Conservation (phyloP, 2,888 invertebrate genomes). For the Callinectes sapidus region DNA sequence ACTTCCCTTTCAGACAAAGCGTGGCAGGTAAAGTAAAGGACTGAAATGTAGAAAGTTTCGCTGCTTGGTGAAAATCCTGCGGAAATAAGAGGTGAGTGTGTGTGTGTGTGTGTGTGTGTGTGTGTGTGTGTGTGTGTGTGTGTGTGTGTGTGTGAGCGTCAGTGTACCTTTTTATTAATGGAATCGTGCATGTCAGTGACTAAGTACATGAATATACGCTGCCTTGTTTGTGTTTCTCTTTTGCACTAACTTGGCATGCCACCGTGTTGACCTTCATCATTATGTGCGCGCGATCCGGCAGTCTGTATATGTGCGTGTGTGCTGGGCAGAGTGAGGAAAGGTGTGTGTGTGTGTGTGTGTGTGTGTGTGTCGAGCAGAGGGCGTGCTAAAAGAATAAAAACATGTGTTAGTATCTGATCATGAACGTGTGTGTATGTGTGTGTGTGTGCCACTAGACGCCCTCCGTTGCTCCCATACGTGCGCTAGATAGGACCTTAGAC, state of each 20-base stretch:
- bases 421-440: background rate
- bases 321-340: background rate
- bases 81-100: background rate
- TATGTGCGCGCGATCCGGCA: background rate
- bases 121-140: too few species aligned
- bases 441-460: background rate
- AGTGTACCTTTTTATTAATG: background rate
- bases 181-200: background rate
- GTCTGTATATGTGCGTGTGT: background rate
- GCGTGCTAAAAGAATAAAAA: background rate
- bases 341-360: background rate
- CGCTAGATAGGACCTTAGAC: background rate
- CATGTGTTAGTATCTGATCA: background rate
- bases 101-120: too few species aligned
- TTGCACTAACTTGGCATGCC: background rate
- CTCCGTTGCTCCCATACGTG: background rate
- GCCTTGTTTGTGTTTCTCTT: slow-evolving; percentile 7
- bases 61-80: background rate
- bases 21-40: background rate
- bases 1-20: background rate
- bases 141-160: background rate
- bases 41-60: background rate
- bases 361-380: background rate
- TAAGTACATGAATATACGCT: background rate
- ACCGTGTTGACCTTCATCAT: background rate